Evolutionary conservation across 2,113 vertebrate species (phyloP), one percentile per base, ranked within the genome.

Genomic region (Brachionichthys hirsutus): DNA sequence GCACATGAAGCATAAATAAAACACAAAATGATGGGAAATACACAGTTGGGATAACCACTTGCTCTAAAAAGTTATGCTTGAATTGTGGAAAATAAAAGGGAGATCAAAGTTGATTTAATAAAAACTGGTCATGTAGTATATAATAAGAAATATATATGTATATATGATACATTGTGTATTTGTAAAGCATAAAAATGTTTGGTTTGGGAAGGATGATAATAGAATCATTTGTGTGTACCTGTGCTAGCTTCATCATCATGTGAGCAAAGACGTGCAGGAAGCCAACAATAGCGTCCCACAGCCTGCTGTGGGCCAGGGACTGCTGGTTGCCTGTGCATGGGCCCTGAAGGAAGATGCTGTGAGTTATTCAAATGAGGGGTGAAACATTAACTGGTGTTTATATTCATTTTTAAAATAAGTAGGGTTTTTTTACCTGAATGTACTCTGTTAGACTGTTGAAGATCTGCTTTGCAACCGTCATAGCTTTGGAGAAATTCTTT

Each of bases 201-300:
- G 1, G 42, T 34, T 30, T 24, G 15, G 3, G 54, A 41, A 41
- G 9, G 15, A 22, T 15, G 17, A 43, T 0, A 2, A 52, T 35
- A 11, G 8, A 34, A 40, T 35, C 0, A 1, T 22, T 2, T 41
- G 58, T 6, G 11, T 66, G 18, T 89, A 98, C 96, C 95, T 98
- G 96, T 0, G 95, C 96, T 50, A 98, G 84, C 54, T 98, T 98
- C 94, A 98, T 98, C 95, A 98, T 98, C 96, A 98, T 95, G 87
- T 98, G 96, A 0, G 95, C 95, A 55, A 98, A 98, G 71, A 98
- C 95, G 38, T 98, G 96, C 56, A 98, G 94, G 84, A 98, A 98
- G 1, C 96, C 96, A 0, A 98, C 94, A 12, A 98, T 94, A 1
- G 96, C 96, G 2, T 98, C 96, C 96, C 96, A 98, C 35, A 98